Base-by-base conservation (phyloP, 1,140 invertebrate species). In the Drosophila pandora region DNA sequence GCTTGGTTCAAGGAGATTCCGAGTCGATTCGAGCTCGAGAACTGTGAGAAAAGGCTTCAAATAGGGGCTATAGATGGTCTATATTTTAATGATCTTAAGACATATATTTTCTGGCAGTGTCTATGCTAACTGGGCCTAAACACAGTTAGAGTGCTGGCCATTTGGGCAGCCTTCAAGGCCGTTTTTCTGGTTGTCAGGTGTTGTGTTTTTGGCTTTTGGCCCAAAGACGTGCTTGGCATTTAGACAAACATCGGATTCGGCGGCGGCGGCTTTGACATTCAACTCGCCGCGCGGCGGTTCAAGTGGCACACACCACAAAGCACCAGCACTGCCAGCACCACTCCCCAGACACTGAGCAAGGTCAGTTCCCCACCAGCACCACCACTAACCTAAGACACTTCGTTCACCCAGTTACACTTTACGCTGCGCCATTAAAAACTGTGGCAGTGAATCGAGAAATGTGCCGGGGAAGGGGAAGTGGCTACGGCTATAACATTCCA, bases 261-360 rank as follows among this genome's bases (percentile, higher is more conserved):
- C 49, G 71, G 62, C 49, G 71, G 62, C 45, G 72, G 39, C 72
- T 76, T 76, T 76, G 73, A 76, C 73, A 76, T 76, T 76, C 73
- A 76, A 76, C 73, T 76, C 74, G 48, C 72, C 39, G 61, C 41
- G 10, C 55, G 72, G 50, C n/a, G 47, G 73, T 76, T 76, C 72
- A 76, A 76, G 73, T 76, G 73, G 49, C 62, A 64, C 47, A 32
- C 13, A 48, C 55, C 61, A 8, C 3, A 37, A 37, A 37, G 34
- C 34, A 12, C 34, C 41, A 43, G 41, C 41, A n/a, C 34, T 10
- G 10, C 34, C 12, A n/a, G 25, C 48, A 50, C 57, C 55, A 56
- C 23, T 32, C 49, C 39, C 25, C 60, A 22, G 22, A 43, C 39
- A 41, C 63, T 57, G 65, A 47, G 63, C 74, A 76, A 76, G 74